Percentiles rank a stretch among this genome's conserved stretches.
These are phyloP conservation scores for Champsocephalus esox DNA, from an alignment of 2,797 vertebrate species.

Conservation along the genomic window DNA sequence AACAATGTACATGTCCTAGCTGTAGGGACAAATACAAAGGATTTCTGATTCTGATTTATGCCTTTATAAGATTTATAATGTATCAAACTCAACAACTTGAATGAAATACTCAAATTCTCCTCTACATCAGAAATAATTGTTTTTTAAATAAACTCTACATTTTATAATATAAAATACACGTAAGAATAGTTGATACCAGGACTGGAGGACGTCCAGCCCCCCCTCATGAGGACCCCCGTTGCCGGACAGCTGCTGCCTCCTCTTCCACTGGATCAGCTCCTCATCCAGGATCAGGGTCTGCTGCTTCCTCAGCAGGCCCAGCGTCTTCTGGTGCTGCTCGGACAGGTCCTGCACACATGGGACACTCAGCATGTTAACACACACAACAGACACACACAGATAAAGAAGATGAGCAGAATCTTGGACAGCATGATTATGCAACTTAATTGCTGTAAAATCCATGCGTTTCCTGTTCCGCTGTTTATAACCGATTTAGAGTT, in stretches of 20 bases:
- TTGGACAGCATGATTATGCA: background rate
- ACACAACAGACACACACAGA: background rate
- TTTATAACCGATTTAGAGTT: no score
- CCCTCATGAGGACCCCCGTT: slow-evolving; percentile 92
- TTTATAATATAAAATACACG: background rate
- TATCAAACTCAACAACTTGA: background rate
- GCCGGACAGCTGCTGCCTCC: slow-evolving; percentile 94
- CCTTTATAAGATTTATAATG: background rate
- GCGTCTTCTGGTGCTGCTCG: slow-evolving; percentile 94
- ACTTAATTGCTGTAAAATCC: no score
- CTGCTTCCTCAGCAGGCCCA: slow-evolving; percentile 92
- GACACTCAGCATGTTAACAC: background rate
- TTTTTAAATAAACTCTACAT: background rate
- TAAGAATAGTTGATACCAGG: slow-evolving; percentile 82
- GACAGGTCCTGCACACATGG: slow-evolving; percentile 87
- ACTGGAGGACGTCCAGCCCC: slow-evolving; percentile 92
- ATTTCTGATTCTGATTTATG: no score
- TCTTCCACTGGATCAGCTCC: slow-evolving; percentile 97
- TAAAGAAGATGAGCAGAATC: background rate
- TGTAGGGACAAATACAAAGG: no score
- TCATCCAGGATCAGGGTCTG: slow-evolving; percentile 95
- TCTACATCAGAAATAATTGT: background rate
- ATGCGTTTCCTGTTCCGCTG: no score
- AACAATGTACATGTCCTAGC: no score
- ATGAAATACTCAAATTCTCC: background rate